Conservation (phyloP, 35 echinoderm and acorn worm genomes). For the Strongylocentrotus purpuratus region DNA sequence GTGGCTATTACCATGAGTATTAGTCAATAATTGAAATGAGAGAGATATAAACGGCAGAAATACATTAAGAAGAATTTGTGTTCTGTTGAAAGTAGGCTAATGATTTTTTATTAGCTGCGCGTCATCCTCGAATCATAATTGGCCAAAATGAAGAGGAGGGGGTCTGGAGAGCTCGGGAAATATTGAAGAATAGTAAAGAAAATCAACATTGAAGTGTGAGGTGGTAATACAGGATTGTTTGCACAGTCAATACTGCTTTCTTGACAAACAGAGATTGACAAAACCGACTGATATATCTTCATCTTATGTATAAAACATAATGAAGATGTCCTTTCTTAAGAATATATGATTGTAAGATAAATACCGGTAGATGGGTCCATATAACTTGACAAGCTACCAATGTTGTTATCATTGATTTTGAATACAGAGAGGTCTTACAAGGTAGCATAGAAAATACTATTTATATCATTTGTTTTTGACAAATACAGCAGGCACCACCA, state of each 20-base stretch:
- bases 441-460: too few species aligned
- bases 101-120: slow-evolving; percentile 24
- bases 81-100: slow-evolving; percentile 20
- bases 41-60: slow-evolving; percentile 16
- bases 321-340: neutral
- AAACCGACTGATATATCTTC: neutral
- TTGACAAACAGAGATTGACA: too few species aligned
- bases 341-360: neutral
- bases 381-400: too few species aligned
- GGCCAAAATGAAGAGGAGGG: neutral
- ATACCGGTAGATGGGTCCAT: too few species aligned
- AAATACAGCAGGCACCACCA: too few species aligned
- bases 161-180: neutral
- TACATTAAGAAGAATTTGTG: neutral
- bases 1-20: neutral
- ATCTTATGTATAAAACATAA: neutral
- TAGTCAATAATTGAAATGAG: neutral
- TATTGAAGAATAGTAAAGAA: neutral
- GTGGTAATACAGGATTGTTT: neutral
- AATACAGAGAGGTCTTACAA: too few species aligned
- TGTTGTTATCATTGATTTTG: too few species aligned
- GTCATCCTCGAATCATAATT: slow-evolving; percentile 11
- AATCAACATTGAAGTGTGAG: neutral
- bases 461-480: too few species aligned
- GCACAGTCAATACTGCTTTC: neutral